Conservation (phyloP, 2,797 vertebrate genomes). For the Diceros bicornis region DNA sequence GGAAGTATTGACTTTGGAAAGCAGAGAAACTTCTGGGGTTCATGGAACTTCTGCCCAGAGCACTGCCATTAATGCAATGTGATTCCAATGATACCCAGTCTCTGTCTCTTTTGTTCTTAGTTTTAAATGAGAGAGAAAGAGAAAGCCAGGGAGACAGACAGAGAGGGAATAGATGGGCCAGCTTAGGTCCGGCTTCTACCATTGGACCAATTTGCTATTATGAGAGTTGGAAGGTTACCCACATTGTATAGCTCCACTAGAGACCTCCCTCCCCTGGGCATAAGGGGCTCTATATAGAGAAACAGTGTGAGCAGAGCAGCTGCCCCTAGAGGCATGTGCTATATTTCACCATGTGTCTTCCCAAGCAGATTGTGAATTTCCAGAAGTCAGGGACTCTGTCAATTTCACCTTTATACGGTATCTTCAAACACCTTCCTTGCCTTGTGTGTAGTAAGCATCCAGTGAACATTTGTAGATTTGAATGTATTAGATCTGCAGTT, state of each 20-base stretch:
- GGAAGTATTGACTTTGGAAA: background rate
- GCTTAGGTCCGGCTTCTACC: background rate
- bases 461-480: background rate
- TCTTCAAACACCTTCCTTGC: constrained; percentile 1
- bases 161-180: background rate
- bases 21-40: background rate
- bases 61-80: background rate
- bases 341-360: background rate
- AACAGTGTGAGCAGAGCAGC: background rate
- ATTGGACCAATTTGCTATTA: background rate
- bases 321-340: background rate
- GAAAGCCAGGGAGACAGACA: background rate
- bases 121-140: background rate
- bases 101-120: background rate
- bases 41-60: background rate
- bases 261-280: background rate
- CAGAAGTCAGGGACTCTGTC: background rate
- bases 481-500: background rate
- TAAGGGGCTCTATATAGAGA: background rate
- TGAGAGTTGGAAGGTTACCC: background rate
- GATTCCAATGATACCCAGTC: background rate
- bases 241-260: background rate
- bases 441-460: background rate
- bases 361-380: background rate
- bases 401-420: background rate